Percentiles rank a stretch among this genome's conserved stretches.
Evolutionary conservation across 2,113 vertebrate species (phyloP).

Genomic region (Catagonus wagneri): DNA sequence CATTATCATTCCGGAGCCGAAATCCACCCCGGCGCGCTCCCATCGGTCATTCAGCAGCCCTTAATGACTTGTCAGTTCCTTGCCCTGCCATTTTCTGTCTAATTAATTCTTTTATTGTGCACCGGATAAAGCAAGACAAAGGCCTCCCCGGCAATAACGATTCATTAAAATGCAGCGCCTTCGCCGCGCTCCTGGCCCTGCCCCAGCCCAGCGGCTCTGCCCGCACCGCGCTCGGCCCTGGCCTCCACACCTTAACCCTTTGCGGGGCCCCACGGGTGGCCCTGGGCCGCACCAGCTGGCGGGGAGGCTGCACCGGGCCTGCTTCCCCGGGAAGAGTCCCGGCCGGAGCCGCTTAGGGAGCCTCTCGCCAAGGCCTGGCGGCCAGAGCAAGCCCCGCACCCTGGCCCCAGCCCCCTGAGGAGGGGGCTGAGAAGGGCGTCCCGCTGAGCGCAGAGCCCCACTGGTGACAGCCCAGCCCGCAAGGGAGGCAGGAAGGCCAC

Average conservation of each 20-base stretch:
- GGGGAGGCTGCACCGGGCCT: too few species aligned
- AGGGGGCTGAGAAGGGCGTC: not conserved
- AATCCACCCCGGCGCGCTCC: slow-evolving; percentile 91
- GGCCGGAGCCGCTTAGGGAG: too few species aligned
- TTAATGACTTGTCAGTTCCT: slow-evolving; percentile 98
- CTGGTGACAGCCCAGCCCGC: not conserved
- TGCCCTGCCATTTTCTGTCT: slow-evolving; percentile 99
- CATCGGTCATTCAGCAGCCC: slow-evolving; percentile 93
- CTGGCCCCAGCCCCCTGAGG: not conserved
- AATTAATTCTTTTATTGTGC: slow-evolving; percentile 99
- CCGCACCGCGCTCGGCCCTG: not conserved
- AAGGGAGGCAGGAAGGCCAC: not conserved
- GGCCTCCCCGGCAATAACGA: slow-evolving; percentile 93
- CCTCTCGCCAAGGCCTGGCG: too few species aligned
- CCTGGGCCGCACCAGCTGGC: too few species aligned
- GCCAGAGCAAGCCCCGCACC: not conserved
- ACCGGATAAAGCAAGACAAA: slow-evolving; percentile 99
- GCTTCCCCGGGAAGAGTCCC: too few species aligned
- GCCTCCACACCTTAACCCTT: slow-evolving; percentile 77
- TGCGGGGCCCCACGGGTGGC: not conserved
- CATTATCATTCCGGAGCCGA: slow-evolving; percentile 88
- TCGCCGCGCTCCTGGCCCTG: slow-evolving; percentile 90
- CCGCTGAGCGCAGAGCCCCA: too few species aligned
- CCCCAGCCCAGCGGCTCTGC: slow-evolving; percentile 82
- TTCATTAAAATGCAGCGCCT: slow-evolving; percentile 99